A percentile compares a stretch with the other conserved stretches of the same genome.
Evolutionary conservation across 2,797 vertebrate genomes (phyloP).

Genomic region (Acanthiza pusilla): DNA sequence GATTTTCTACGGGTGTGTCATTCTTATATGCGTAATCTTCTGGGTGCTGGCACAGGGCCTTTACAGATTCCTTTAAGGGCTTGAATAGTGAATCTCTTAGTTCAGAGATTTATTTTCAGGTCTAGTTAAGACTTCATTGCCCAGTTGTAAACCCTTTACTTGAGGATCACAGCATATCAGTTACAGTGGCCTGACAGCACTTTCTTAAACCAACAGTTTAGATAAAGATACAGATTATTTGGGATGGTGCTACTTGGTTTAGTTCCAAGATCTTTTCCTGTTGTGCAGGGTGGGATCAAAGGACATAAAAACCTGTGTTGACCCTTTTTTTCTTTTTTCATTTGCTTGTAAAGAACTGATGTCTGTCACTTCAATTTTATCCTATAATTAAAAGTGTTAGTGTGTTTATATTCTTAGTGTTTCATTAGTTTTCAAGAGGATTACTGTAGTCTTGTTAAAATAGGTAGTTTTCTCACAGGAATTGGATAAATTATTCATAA

Average conservation of each 20-base stretch:
- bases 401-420: background rate
- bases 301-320: background rate
- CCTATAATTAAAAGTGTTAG: background rate
- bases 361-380: background rate
- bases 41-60: background rate
- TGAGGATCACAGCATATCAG: background rate
- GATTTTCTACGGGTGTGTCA: background rate
- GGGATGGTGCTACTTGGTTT: background rate
- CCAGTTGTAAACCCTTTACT: background rate
- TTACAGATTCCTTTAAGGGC: background rate
- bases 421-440: constrained; percentile 38
- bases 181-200: background rate
- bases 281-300: background rate
- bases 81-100: background rate
- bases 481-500: constrained; percentile 31
- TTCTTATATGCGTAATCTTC: background rate
- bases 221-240: background rate
- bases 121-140: background rate
- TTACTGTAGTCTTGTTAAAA: background rate
- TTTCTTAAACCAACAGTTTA: background rate
- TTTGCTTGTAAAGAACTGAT: background rate
- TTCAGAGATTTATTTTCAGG: background rate
- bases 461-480: constrained; percentile 18
- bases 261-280: background rate
- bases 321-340: background rate